Percentiles rank a stretch among this genome's conserved stretches.
Conservation (phyloP, 1,140 invertebrate species). For the Drosophila suzukii region DNA sequence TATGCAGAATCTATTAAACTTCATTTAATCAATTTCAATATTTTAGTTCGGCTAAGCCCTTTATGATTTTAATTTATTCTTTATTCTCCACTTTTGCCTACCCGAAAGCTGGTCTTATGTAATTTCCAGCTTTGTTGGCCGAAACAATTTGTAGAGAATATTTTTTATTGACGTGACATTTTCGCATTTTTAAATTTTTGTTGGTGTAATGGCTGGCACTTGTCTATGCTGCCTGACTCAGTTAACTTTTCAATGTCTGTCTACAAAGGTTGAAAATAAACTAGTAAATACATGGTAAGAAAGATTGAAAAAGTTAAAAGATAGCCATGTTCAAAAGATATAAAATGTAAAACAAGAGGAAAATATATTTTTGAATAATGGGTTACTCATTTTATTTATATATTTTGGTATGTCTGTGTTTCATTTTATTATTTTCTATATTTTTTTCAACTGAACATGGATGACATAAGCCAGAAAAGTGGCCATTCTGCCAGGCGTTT, state of each 20-base stretch:
- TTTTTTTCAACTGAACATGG: not conserved
- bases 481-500: slow-evolving; percentile 5
- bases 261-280: not conserved
- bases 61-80: no score
- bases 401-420: not conserved
- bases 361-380: no score
- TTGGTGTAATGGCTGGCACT: slow-evolving; percentile 1
- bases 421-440: not conserved
- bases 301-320: not conserved
- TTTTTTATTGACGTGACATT: slow-evolving; percentile 66
- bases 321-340: no score
- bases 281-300: not conserved
- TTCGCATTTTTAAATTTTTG: slow-evolving; percentile 45
- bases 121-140: slow-evolving; percentile 30
- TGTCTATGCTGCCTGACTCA: not conserved
- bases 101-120: slow-evolving; percentile 32
- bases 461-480: slow-evolving; percentile 31
- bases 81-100: no score
- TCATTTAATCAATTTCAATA: no score
- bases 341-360: no score
- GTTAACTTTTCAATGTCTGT: not conserved
- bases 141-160: slow-evolving; percentile 37
- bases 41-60: no score
- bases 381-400: no score
- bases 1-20: no score